Evolutionary conservation across 1,140 invertebrate genomes (phyloP), one percentile per base, ranked within the genome.

Genomic region (Cepaea nemoralis): DNA sequence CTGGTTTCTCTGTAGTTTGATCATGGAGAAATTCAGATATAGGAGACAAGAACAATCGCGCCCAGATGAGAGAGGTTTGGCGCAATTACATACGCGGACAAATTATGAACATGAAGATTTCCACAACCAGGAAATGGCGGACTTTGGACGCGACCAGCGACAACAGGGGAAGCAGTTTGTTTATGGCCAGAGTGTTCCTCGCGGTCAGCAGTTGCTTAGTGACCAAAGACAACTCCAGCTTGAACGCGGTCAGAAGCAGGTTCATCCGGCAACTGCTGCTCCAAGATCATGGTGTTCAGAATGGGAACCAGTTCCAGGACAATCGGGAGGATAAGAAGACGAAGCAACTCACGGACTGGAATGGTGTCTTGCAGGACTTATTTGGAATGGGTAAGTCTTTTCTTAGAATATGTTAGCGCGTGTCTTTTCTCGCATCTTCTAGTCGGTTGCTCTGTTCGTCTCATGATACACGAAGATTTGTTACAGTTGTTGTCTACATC

Each of bases 331-430:
- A 27, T 10, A 76, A 55, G 27, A 39, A 40, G 35, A 1, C 8
- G 8, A 83, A 80, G 48, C 81, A 63, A 19, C 48, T 74, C 2
- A 87, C 84, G 14, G 80, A 87, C 59, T 87, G 86, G 86, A 82
- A 83, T 83, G 83, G 84, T 59, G 82, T 85, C 16, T 63, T 86
- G 81, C 78, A 82, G 45, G 84, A 86, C 37, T 76, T 87, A 16
- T 86, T 87, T 80, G 82, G 84, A 31, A 48, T 81, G 24, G 84
- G 86, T 87, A 82, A 81, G 85, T 83, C n/a, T n/a, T n/a, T n/a
- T n/a, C n/a, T n/a, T n/a, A n/a, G n/a, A n/a, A n/a, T n/a, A n/a
- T n/a, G n/a, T n/a, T n/a, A n/a, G n/a, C n/a, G n/a, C n/a, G n/a
- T n/a, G n/a, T n/a, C n/a, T n/a, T n/a, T n/a, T n/a, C n/a, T n/a